Evolutionary conservation across 2,888 invertebrate genomes (phyloP).

Genomic region (Dione juno): DNA sequence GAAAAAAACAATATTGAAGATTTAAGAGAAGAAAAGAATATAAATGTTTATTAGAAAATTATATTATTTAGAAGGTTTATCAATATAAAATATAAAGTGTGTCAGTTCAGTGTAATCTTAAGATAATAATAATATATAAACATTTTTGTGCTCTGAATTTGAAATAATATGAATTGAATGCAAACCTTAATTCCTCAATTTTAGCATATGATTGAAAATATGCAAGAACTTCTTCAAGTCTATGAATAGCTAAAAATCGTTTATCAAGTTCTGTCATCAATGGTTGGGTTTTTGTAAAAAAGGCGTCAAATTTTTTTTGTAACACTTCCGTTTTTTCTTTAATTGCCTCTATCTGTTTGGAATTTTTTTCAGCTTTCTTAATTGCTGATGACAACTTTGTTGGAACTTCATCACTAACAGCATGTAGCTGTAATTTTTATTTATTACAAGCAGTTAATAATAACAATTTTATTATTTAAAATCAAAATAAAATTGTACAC

Average conservation of each 20-base stretch:
- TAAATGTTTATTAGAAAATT: no score
- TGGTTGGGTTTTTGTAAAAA: slow-evolving; percentile 69
- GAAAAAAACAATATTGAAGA: no score
- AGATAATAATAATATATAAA: no score
- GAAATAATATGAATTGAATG: not conserved
- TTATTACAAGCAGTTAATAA: not conserved
- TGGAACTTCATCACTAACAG: slow-evolving; percentile 85
- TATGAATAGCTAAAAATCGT: slow-evolving; percentile 73
- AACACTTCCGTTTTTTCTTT: slow-evolving; percentile 75
- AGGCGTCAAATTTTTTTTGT: slow-evolving; percentile 65
- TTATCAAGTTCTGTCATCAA: slow-evolving; percentile 74
- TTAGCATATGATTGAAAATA: slow-evolving; percentile 88
- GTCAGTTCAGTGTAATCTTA: no score
- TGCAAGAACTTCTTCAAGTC: slow-evolving; percentile 83
- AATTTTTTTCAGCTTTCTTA: slow-evolving; percentile 84
- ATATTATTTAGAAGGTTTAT: no score
- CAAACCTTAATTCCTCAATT: slow-evolving; percentile 88
- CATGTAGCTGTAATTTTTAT: slow-evolving; percentile 79
- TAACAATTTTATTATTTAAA: not conserved
- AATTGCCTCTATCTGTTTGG: slow-evolving; percentile 75
- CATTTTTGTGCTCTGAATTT: no score
- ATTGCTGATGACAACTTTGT: slow-evolving; percentile 85
- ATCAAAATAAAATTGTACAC: slow-evolving; percentile 47
- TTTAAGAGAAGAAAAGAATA: no score
- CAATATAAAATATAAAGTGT: no score